Evolutionary conservation across 2,113 vertebrate genomes (phyloP), one percentile per base, ranked within the genome.

Genomic region (Pleuronectes platessa): DNA sequence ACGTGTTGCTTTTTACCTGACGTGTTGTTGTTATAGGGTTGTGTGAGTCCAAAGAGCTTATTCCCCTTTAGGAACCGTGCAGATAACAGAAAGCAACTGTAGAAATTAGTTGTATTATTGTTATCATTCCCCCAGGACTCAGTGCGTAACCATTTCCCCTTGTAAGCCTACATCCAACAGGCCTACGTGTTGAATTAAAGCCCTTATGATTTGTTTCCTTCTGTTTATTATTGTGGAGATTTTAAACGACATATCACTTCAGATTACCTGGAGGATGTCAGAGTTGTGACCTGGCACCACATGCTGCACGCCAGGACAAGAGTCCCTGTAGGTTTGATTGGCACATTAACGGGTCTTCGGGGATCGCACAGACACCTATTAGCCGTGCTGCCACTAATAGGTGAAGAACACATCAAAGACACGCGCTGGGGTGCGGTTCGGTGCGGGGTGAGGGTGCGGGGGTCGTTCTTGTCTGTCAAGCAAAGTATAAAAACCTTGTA

Each of bases 381-480:
- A 82, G 54, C 27, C 47, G 64, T 31, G 42, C 76, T 61, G 64
- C 21, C 45, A 49, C 72, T 68, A 45, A 82, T 24, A 72, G 77
- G 79, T 74, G 72, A 54, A 47, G 53, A 13, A n/a, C 76, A 88
- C 85, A 84, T 92, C 90, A 92, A 92, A 91, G 90, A 12, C 85
- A 87, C 69, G 77, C 60, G 81, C 83, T 74, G 47, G 74, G 74
- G 61, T 79, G 62, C 47, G 47, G 47, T 51, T n/a, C 45, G 45
- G 45, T 59, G 76, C 23, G 17, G 2, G 40, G 31, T 20, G 27
- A 9, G 26, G 56, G 11, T 26, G 56, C 18, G 67, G 37, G 23
- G 20, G 59, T 62, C 58, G 15, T 65, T 49, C 40, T 64, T 23
- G 73, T 64, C 27, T 40, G 37, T 78, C 61, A 63, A 54, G 47